These are phyloP conservation scores for Apis florea DNA, from an alignment of 1,140 invertebrate species.

Conservation along the genomic window DNA sequence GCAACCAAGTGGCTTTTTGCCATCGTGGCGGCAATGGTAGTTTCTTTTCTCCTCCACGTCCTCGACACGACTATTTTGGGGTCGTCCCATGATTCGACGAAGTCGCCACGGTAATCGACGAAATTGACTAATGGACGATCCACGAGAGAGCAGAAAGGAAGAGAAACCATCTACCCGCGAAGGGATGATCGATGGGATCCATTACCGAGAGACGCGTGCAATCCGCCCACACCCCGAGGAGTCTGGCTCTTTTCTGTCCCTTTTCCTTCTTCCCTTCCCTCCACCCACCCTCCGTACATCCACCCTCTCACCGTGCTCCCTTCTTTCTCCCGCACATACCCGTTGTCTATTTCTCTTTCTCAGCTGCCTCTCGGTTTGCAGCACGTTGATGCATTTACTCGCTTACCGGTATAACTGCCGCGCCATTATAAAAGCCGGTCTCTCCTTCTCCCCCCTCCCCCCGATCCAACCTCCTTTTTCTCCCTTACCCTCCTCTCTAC, in stretches of 20 bases:
- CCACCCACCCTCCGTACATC: no score
- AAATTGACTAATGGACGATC: constrained; percentile 70
- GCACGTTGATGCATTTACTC: constrained; percentile 60
- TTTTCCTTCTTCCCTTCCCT: neutral
- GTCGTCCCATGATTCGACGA: constrained; percentile 60
- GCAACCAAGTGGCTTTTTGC: neutral
- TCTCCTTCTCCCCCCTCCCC: constrained; percentile 11
- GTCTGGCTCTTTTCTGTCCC: constrained; percentile 24
- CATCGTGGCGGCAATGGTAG: no score
- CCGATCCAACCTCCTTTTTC: constrained; percentile 2
- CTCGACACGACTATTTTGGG: constrained; percentile 11
- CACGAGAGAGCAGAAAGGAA: constrained; percentile 58
- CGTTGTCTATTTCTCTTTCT: constrained; percentile 47
- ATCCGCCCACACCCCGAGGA: constrained; percentile 73
- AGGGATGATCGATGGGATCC: constrained; percentile 73
- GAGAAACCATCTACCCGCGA: constrained; percentile 62
- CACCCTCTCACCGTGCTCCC: neutral
- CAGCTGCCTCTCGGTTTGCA: constrained; percentile 37
- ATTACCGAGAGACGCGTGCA: constrained; percentile 72
- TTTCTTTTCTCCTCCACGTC: neutral
- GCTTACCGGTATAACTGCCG: constrained; percentile 61
- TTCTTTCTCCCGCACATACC: constrained; percentile 30
- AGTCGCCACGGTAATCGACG: constrained; percentile 55
- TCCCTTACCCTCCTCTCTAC: neutral
- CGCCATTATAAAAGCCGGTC: constrained; percentile 60